A percentile compares a stretch with the other conserved stretches of the same genome.
Evolutionary conservation across 1,140 invertebrate genomes (phyloP).

Genomic region (Heliconius congener): DNA sequence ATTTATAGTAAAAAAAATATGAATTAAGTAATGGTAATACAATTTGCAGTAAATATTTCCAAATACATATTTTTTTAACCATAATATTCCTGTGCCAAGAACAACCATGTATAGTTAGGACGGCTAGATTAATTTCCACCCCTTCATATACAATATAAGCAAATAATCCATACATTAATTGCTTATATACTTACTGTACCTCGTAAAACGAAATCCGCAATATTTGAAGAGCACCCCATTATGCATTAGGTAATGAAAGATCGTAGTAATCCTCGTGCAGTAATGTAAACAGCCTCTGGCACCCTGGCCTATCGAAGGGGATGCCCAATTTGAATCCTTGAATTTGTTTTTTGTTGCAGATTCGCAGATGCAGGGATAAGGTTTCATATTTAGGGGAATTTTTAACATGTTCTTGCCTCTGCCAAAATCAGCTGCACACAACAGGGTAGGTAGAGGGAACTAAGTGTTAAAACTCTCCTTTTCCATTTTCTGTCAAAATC

Average conservation of each 20-base stretch:
- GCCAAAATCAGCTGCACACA: too few species aligned
- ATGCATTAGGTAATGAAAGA: constrained; percentile 66
- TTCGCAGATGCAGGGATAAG: constrained; percentile 4
- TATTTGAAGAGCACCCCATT: constrained; percentile 34
- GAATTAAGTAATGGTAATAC: too few species aligned
- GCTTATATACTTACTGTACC: neutral
- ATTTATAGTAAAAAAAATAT: too few species aligned
- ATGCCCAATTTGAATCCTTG: constrained; percentile 48
- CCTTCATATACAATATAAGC: neutral
- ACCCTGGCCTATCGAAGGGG: constrained; percentile 37
- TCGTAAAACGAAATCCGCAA: constrained; percentile 27
- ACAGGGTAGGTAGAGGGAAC: too few species aligned
- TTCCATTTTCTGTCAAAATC: too few species aligned
- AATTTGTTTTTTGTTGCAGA: constrained; percentile 44
- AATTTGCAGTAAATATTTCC: too few species aligned
- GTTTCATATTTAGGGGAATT: constrained; percentile 4
- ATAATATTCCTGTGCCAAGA: neutral
- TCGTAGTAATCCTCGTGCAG: constrained; percentile 57
- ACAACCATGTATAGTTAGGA: neutral
- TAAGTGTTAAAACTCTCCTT: too few species aligned
- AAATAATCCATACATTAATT: neutral
- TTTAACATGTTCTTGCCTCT: neutral
- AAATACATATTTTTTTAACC: too few species aligned
- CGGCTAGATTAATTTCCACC: constrained; percentile 2
- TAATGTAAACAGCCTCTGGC: constrained; percentile 54